Percentiles rank a stretch among this genome's conserved stretches.
phyloP scores from a whole-genome alignment of 2,797 vertebrate species.

The Triplophysa bombifrons region DNA sequence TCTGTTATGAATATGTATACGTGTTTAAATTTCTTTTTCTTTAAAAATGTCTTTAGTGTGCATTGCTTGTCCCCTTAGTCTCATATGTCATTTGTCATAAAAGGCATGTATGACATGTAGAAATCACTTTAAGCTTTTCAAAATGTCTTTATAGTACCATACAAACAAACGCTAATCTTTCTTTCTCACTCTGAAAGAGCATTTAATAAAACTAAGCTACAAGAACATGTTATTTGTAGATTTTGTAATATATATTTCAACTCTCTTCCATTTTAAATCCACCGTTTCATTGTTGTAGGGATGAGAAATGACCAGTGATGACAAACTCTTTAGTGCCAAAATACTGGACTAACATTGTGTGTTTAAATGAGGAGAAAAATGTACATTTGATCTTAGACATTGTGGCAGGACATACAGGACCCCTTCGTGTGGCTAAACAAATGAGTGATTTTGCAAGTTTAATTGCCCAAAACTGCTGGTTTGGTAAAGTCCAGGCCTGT shows the following conservation, averaged over 20 bases:
- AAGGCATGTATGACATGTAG: background rate
- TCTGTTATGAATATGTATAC: background rate
- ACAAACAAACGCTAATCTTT: background rate
- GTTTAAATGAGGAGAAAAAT: background rate
- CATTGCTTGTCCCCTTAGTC: background rate
- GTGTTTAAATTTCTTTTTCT: background rate
- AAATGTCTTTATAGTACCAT: too few relatives aligned
- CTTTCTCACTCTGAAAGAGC: background rate
- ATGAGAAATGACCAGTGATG: too few relatives aligned
- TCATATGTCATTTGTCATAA: background rate
- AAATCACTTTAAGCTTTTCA: background rate
- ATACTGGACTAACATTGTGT: background rate
- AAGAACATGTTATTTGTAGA: background rate
- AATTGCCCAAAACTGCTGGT: conserved; percentile 29
- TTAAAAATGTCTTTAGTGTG: background rate
- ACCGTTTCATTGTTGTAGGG: too few relatives aligned
- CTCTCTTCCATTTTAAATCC: background rate
- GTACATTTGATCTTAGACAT: background rate
- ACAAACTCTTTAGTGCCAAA: background rate
- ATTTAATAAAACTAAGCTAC: background rate
- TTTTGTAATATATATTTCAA: background rate
- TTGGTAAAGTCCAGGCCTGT: conserved; percentile 20
- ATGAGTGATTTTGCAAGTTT: background rate
- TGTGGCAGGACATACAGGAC: background rate
- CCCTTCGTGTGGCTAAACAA: background rate